Evolutionary conservation across 1,140 invertebrate genomes (phyloP), one percentile per base, ranked within the genome.

Genomic region (Philopotamus ludificatus): DNA sequence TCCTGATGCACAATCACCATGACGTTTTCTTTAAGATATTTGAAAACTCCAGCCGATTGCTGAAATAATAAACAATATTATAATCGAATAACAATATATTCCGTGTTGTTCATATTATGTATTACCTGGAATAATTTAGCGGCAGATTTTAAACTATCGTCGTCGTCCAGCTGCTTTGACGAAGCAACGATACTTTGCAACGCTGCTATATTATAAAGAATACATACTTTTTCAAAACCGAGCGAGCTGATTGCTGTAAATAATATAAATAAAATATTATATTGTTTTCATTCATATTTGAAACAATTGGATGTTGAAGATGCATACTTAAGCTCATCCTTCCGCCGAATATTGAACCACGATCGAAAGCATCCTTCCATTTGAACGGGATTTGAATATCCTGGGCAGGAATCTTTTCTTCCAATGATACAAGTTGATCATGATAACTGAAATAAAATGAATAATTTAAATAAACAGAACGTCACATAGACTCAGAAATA

Each of bases 311-410:
- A 18, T 20, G 70, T 63, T 25, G 58, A 71, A 70, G 69, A 26
- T 65, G 85, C 88, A 86, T 86, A 98, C 94, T 95, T 61, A 98
- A 81, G 77, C 93, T 95, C 71, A 93, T 90, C 77, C 92, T 89
- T 58, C 92, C 92, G 63, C 92, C 92, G 83, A 99, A 98, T 67
- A 99, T 86, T 3, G 92, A 91, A 42, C 93, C 93, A 74, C 94
- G 94, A 75, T 98, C 95, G 81, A 99, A 99, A 1, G 97, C 97
- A 89, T 99, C 96, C 79, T 97, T 97, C 97, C 97, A 99, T 77
- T 99, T 99, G 74, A 99, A 99, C 23, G 94, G 89, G 74, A 94
- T 90, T n/a, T n/a, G n/a, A 21, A 95, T 83, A 75, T 94, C 95
- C 68, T 93, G 87, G 1, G 94, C 85, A 12, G 96, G 94, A 68